phyloP scores from a whole-genome alignment of 2,888 invertebrate species.

The Andrena trimmerana region DNA sequence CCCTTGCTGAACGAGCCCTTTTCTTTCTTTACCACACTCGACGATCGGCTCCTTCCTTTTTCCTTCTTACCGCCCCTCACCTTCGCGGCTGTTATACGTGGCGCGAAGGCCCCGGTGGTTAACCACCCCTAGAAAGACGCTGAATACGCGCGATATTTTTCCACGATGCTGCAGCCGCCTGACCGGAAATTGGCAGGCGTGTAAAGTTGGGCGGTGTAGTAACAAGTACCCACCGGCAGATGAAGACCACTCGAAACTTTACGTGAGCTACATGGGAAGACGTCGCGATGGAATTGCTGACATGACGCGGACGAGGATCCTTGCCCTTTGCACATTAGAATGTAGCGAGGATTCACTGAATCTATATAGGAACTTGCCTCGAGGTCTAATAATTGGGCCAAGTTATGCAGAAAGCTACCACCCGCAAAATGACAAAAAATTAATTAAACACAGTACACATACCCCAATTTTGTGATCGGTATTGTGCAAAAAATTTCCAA shows the following conservation, averaged over 20 bases:
- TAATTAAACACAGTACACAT: too few species aligned
- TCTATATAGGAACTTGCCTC: too few species aligned
- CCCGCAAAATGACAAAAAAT: too few species aligned
- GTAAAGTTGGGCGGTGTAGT: conserved; percentile 32
- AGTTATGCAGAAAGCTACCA: too few species aligned
- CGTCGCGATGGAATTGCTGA: not conserved
- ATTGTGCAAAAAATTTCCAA: too few species aligned
- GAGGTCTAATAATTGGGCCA: too few species aligned
- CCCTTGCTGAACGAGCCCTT: conserved; percentile 51
- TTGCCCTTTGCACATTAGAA: too few species aligned
- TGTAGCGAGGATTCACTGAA: too few species aligned
- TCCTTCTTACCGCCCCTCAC: not conserved
- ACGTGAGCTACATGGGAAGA: not conserved
- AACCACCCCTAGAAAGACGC: conserved; percentile 66
- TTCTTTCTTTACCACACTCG: conserved; percentile 13
- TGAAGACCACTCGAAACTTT: not conserved
- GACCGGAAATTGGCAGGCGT: conserved; percentile 65
- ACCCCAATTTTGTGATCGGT: too few species aligned
- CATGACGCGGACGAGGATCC: not conserved
- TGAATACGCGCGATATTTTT: conserved; percentile 70
- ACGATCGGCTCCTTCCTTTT: conserved; percentile 36
- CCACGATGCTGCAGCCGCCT: conserved; percentile 33
- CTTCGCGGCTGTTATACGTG: conserved; percentile 26
- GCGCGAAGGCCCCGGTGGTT: conserved; percentile 41
- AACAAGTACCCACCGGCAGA: conserved; percentile 10